These are phyloP conservation scores for Thecophora atra DNA, from an alignment of 2,888 invertebrate species.

Conservation along the genomic window DNA sequence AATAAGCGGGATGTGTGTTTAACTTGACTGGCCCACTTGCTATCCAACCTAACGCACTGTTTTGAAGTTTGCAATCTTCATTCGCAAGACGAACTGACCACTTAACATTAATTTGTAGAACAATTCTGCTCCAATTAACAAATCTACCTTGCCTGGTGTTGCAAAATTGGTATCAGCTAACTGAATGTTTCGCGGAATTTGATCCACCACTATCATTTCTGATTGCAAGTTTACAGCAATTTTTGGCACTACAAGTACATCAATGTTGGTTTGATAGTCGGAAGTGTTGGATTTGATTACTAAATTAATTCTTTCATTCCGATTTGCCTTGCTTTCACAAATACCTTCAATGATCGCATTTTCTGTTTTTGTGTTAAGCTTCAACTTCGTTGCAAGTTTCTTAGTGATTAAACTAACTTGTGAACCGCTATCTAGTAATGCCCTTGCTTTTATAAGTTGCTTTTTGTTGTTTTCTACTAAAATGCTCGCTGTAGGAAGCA, in stretches of 20 bases:
- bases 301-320: slow-evolving; percentile 7
- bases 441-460: not conserved
- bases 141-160: slow-evolving; percentile 2
- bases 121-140: slow-evolving; percentile 4
- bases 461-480: slow-evolving; percentile 1
- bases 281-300: not conserved
- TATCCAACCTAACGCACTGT: not conserved
- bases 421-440: slow-evolving; percentile 5
- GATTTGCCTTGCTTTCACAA: not conserved
- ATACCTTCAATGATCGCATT: slow-evolving; percentile 1
- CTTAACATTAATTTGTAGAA: not conserved
- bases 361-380: not conserved
- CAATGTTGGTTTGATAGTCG: not conserved
- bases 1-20: slow-evolving; percentile 3
- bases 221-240: not conserved
- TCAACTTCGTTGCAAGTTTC: not conserved
- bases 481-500: not conserved
- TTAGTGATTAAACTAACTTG: slow-evolving; percentile 6
- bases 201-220: not conserved
- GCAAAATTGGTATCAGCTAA: not conserved
- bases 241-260: not conserved
- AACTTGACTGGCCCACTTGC: not conserved
- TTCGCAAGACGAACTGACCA: not conserved
- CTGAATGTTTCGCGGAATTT: not conserved
- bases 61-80: not conserved